A percentile compares a stretch with the other conserved stretches of the same genome.
Conservation (phyloP, 2,113 vertebrate genomes). For the Boulengeromyrus knoepffleri region DNA sequence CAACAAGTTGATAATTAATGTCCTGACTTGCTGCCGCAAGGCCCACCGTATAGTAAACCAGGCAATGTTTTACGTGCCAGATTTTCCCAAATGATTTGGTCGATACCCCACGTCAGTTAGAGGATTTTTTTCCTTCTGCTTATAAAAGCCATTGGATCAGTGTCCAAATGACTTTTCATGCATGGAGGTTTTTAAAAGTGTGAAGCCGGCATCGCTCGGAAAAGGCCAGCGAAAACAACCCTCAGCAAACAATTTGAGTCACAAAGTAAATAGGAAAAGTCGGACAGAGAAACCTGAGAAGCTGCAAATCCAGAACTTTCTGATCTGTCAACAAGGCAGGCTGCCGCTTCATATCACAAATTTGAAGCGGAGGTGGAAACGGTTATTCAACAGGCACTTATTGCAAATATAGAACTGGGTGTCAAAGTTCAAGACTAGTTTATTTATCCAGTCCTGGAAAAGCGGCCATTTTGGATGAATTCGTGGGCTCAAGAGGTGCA, state of each 20-base stretch:
- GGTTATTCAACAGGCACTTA: slow-evolving; percentile 39
- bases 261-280: slow-evolving; percentile 47
- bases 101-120: slow-evolving; percentile 11
- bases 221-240: slow-evolving; percentile 45
- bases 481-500: background rate
- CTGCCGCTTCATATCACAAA: slow-evolving; percentile 40
- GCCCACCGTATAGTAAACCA: background rate
- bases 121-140: slow-evolving; percentile 11
- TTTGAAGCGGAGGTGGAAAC: slow-evolving; percentile 41
- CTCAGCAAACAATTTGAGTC: slow-evolving; percentile 38
- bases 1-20: slow-evolving; percentile 8
- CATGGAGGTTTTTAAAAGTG: slow-evolving; percentile 24
- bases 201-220: slow-evolving; percentile 30
- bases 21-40: background rate
- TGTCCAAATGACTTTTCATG: slow-evolving; percentile 24
- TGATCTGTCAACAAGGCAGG: slow-evolving; percentile 41
- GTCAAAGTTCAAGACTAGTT: background rate
- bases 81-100: slow-evolving; percentile 25
- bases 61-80: slow-evolving; percentile 2
- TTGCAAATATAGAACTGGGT: slow-evolving; percentile 37
- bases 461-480: background rate
- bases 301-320: slow-evolving; percentile 48
- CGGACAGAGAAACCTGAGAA: slow-evolving; percentile 48
- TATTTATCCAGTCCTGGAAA: background rate
- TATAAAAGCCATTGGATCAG: slow-evolving; percentile 19